Percentiles rank a stretch among this genome's conserved stretches.
Evolutionary conservation across 35 echinoderm and acorn worm genomes (phyloP).

Genomic region (Ophioderma brevispina): DNA sequence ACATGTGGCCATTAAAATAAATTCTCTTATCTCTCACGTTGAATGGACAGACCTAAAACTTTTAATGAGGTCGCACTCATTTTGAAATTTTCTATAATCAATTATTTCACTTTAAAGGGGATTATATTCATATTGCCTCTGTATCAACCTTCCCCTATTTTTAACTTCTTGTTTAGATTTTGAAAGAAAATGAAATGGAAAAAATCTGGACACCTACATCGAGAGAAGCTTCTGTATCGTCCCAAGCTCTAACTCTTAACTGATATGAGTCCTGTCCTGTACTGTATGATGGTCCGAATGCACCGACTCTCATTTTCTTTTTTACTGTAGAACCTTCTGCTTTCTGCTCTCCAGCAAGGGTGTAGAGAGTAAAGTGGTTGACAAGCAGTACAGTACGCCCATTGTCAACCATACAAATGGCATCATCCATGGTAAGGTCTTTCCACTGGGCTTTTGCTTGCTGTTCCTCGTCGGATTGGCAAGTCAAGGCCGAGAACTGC

Average conservation of each 20-base stretch:
- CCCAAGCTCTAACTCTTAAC: neutral
- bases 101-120: no score
- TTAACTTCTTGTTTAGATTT: no score
- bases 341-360: neutral
- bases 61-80: no score
- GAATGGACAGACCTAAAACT: no score
- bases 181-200: no score
- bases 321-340: neutral
- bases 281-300: neutral
- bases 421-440: neutral
- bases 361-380: slow-evolving; percentile 24
- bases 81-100: no score
- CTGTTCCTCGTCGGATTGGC: neutral
- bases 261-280: neutral
- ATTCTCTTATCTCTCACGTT: no score
- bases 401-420: slow-evolving; percentile 4
- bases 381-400: neutral
- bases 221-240: neutral
- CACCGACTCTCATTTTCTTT: neutral
- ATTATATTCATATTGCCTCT: no score
- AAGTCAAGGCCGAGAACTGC: neutral
- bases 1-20: no score
- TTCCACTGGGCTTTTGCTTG: neutral
- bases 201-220: neutral
- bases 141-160: no score